A percentile compares a stretch with the other conserved stretches of the same genome.
These are phyloP conservation scores for Hipparchia sbordonii DNA, from an alignment of 2,888 invertebrate species.

Conservation along the genomic window DNA sequence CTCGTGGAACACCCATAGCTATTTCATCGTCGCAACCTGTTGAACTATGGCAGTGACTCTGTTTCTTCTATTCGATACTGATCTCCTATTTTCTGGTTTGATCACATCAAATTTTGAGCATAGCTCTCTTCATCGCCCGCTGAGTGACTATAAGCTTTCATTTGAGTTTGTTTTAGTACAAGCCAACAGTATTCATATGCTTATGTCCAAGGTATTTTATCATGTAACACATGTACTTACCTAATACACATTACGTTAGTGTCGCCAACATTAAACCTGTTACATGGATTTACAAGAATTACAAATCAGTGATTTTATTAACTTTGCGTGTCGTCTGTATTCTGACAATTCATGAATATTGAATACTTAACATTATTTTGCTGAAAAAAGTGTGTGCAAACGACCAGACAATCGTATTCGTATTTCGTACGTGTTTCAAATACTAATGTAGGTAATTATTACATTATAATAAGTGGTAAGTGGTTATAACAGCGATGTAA, in stretches of 20 bases:
- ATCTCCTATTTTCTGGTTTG: no score
- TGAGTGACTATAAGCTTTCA: no score
- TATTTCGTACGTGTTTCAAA: background rate
- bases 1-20: no score
- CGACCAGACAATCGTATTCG: constrained; percentile 1
- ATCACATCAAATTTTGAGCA: no score
- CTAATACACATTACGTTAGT: background rate
- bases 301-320: constrained; percentile 12
- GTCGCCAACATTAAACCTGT: background rate
- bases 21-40: no score
- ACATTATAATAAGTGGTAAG: background rate
- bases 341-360: background rate
- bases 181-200: no score
- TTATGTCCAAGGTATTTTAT: background rate
- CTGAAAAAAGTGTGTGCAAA: constrained; percentile 7
- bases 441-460: constrained; percentile 1
- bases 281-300: constrained; percentile 3
- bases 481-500: background rate
- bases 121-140: no score
- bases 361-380: constrained; percentile 10
- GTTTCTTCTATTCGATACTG: no score
- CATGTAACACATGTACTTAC: background rate
- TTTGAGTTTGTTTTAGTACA: no score
- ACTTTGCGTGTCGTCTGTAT: background rate
- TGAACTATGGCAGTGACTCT: no score